Evolutionary conservation across 30 jellyfish, hydroid and myxozoan species (phyloP).

Genomic region (Hydractinia echinata): DNA sequence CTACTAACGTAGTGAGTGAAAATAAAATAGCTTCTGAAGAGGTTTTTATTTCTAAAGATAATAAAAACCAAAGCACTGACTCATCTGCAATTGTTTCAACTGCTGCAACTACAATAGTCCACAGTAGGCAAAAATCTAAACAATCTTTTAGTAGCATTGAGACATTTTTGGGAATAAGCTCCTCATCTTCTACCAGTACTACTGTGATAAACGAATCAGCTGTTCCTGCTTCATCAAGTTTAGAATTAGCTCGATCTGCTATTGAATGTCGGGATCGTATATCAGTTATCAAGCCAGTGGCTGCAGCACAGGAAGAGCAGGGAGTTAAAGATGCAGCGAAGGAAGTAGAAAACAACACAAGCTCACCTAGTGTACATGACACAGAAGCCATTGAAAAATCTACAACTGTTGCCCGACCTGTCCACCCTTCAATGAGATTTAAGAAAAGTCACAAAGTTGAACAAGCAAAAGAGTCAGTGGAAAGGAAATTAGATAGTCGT

Average conservation of each 20-base stretch:
- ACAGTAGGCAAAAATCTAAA: conserved; percentile 17
- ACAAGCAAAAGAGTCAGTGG: background rate
- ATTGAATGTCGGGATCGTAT: conserved; percentile 27
- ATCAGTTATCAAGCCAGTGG: conserved; percentile 38
- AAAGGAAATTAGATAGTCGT: background rate
- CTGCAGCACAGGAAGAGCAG: conserved; percentile 6
- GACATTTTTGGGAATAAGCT: conserved; percentile 31
- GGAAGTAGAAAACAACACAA: background rate
- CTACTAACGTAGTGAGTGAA: no score
- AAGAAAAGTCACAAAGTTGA: conserved; percentile 7
- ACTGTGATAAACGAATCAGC: background rate
- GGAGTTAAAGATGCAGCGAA: background rate
- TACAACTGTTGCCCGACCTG: conserved; percentile 11
- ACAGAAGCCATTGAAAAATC: background rate
- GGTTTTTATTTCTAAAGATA: no score
- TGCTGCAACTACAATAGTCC: background rate
- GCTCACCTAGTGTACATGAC: background rate
- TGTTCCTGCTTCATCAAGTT: background rate
- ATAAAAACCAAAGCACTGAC: no score
- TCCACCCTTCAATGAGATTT: conserved; percentile 39
- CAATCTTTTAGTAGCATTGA: conserved; percentile 33
- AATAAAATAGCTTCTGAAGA: no score
- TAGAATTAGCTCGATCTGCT: conserved; percentile 10
- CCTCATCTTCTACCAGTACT: background rate
- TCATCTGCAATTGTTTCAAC: background rate